A percentile compares a stretch with the other conserved stretches of the same genome.
Evolutionary conservation across 1,140 invertebrate genomes (phyloP).

Genomic region (Lepidurus couesii): DNA sequence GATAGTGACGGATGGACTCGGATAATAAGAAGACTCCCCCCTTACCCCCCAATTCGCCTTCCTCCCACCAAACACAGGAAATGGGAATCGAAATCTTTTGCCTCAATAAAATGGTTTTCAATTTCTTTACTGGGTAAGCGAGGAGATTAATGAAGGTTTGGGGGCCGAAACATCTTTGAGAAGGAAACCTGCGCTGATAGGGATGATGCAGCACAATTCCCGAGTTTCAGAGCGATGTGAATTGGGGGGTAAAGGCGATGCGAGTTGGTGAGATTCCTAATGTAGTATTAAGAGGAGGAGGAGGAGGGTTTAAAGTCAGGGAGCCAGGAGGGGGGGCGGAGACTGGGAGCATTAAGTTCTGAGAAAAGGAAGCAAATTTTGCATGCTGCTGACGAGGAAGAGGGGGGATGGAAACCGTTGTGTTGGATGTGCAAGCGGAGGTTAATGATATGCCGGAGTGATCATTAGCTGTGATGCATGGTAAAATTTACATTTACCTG

Average conservation of each 20-base stretch:
- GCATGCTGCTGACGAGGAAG: not conserved
- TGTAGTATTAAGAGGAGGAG: not conserved
- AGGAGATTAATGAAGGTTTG: conserved; percentile 5
- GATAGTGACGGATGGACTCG: not conserved
- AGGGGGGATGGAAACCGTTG: not conserved
- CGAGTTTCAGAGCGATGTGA: not conserved
- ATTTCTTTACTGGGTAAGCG: not conserved
- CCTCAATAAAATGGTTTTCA: conserved; percentile 11
- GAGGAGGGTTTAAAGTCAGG: not conserved
- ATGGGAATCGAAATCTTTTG: not conserved
- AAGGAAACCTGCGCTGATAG: not conserved
- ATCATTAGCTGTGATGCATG: conserved; percentile 19
- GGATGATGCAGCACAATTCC: not conserved
- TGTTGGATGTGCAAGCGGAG: not conserved
- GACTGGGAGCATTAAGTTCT: not conserved
- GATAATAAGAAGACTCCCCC: not conserved
- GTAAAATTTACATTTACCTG: conserved; percentile 8
- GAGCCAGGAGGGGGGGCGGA: not conserved
- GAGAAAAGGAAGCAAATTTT: conserved; percentile 1
- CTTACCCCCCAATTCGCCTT: not conserved
- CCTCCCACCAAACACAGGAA: not conserved
- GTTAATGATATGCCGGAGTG: conserved; percentile 21
- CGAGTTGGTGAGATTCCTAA: not conserved
- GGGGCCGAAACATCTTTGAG: not conserved
- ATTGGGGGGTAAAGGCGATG: not conserved